phyloP scores from a whole-genome alignment of 2,113 vertebrate genomes.

The Lophochroa leadbeateri region DNA sequence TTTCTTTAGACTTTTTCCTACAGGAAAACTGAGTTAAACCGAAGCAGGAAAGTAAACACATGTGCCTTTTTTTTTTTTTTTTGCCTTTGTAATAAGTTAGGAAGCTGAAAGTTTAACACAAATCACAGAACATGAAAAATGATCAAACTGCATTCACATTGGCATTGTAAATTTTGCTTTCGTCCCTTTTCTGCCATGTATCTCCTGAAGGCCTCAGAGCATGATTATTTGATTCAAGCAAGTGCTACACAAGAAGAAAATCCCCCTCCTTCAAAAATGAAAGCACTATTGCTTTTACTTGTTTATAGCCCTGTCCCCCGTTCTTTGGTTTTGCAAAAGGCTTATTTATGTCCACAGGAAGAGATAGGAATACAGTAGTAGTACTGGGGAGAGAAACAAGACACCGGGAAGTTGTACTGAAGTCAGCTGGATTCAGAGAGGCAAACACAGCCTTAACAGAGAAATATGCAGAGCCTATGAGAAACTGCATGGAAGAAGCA shows the following conservation, averaged over 20 bases:
- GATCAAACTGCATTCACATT: neutral
- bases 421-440: neutral
- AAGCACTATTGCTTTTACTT: neutral
- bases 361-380: neutral
- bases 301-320: neutral
- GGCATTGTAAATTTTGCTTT: neutral
- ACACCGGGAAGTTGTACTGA: neutral
- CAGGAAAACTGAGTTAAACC: neutral
- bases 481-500: neutral
- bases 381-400: neutral
- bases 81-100: neutral
- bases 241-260: neutral
- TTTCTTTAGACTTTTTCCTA: neutral
- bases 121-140: neutral
- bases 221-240: neutral
- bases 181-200: neutral
- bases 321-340: neutral
- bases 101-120: neutral
- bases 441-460: neutral
- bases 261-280: neutral
- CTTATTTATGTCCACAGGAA: neutral
- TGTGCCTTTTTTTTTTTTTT: neutral
- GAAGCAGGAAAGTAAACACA: neutral
- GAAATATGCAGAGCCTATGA: fast-evolving
- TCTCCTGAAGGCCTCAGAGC: neutral